A percentile compares a stretch with the other conserved stretches of the same genome.
phyloP scores from a whole-genome alignment of 2,888 invertebrate species.

The Caenorhabditis angaria region DNA sequence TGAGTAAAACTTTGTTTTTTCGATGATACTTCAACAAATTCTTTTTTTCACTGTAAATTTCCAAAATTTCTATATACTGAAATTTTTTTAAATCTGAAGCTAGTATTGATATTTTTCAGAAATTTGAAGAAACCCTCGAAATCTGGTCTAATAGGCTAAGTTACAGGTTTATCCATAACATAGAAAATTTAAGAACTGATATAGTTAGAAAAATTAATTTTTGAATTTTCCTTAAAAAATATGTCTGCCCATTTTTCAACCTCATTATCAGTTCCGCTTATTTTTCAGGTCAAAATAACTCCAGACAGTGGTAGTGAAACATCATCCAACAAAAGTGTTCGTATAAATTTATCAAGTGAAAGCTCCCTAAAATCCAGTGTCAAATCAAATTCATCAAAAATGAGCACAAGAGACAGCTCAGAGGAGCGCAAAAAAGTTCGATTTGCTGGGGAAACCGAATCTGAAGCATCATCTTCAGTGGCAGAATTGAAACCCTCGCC shows the following conservation, averaged over 20 bases:
- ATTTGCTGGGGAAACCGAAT: conserved; percentile 37
- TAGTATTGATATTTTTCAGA: too few relatives aligned
- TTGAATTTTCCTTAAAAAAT: neutral
- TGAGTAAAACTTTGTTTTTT: neutral
- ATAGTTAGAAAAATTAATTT: too few relatives aligned
- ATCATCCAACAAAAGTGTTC: conserved; percentile 34
- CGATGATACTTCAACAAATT: neutral
- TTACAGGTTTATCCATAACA: too few relatives aligned
- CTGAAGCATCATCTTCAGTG: neutral
- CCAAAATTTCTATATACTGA: conserved; percentile 5
- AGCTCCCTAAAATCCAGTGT: conserved; percentile 35
- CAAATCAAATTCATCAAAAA: conserved; percentile 29
- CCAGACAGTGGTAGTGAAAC: conserved; percentile 38
- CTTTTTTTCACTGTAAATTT: neutral
- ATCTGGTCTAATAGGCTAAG: too few relatives aligned
- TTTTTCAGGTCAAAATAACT: conserved; percentile 29
- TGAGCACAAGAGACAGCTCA: conserved; percentile 46
- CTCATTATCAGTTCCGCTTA: too few relatives aligned
- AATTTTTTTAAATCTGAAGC: too few relatives aligned
- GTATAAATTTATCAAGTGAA: conserved; percentile 31
- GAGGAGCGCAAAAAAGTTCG: conserved; percentile 51
- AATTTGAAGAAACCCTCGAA: too few relatives aligned
- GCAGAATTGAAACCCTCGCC: conserved; percentile 8
- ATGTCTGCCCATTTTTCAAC: too few relatives aligned
- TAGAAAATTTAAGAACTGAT: too few relatives aligned